Conservation (phyloP, 2,888 invertebrate genomes). For the Agonum fuliginosum region DNA sequence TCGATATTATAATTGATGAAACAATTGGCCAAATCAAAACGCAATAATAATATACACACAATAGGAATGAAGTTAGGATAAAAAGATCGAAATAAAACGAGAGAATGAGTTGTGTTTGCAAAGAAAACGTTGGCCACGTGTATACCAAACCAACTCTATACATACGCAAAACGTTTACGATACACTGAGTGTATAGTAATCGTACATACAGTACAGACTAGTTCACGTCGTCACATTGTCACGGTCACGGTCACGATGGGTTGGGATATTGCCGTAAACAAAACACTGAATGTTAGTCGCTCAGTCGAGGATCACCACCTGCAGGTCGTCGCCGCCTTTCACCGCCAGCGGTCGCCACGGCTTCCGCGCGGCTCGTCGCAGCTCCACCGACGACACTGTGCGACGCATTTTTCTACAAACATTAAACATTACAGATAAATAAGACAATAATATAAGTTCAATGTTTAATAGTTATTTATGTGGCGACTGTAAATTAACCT, state of each 20-base stretch:
- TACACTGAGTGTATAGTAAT: conserved; percentile 6
- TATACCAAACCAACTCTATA: conserved; percentile 34
- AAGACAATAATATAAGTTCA: not conserved
- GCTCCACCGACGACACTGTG: conserved; percentile 85
- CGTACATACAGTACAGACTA: conserved; percentile 49
- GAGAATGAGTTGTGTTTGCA: conserved; percentile 40
- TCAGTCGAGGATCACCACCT: conserved; percentile 86
- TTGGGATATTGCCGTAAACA: conserved; percentile 59
- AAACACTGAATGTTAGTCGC: conserved; percentile 66
- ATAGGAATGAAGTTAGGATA: not conserved
- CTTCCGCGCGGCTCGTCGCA: conserved; percentile 89
- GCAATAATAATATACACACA: conserved; percentile 15
- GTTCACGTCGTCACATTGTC: conserved; percentile 44
- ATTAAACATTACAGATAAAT: not conserved
- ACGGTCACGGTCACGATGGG: conserved; percentile 21
- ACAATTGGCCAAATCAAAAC: conserved; percentile 10
- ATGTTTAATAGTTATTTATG: too few species aligned
- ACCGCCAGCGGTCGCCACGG: conserved; percentile 83
- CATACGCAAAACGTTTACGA: not conserved
- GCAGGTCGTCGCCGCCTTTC: conserved; percentile 76
- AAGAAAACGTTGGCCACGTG: conserved; percentile 41
- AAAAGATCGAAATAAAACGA: not conserved
- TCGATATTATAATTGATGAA: conserved; percentile 1
- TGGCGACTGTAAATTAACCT: too few species aligned
- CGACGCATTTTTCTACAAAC: conserved; percentile 85